Conservation (phyloP, 2,888 invertebrate species). For the Brassicogethes aeneus region DNA sequence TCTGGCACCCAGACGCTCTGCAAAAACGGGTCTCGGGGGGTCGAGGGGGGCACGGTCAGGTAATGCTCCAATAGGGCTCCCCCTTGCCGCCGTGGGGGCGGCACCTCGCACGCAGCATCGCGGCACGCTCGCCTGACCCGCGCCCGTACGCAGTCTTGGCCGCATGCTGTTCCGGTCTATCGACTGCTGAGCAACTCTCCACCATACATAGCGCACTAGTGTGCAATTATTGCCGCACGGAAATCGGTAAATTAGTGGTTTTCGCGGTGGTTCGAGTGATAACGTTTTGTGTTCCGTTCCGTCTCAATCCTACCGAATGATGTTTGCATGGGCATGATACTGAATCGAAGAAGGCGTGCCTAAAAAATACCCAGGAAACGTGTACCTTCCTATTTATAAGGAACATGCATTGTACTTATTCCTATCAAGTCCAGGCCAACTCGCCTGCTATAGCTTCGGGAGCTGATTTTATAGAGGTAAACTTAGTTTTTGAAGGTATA, state of each 20-base stretch:
- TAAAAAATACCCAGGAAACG: too few relatives aligned
- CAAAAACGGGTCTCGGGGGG: constrained; percentile 6
- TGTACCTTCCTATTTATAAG: too few relatives aligned
- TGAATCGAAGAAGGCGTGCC: too few relatives aligned
- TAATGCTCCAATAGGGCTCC: constrained; percentile 27
- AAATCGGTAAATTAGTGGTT: constrained; percentile 14
- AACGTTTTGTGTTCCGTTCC: constrained; percentile 17
- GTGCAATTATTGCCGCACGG: too few relatives aligned
- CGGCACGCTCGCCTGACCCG: constrained; percentile 16
- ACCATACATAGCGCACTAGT: too few relatives aligned
- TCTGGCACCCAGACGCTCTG: too few relatives aligned
- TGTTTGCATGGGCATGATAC: too few relatives aligned
- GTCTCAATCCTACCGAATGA: constrained; percentile 6
- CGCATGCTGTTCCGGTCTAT: constrained; percentile 30
- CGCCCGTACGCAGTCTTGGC: constrained; percentile 23
- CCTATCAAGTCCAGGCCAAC: constrained; percentile 37
- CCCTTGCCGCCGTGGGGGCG: constrained; percentile 25
- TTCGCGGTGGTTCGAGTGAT: constrained; percentile 13
- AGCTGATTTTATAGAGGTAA: constrained; percentile 38
- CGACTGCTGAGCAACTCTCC: too few relatives aligned
- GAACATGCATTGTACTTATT: constrained; percentile 26
- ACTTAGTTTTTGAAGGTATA: too few relatives aligned
- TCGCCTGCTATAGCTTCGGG: constrained; percentile 35
- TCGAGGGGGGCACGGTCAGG: constrained; percentile 24
- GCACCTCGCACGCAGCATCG: constrained; percentile 23